Evolutionary conservation across 2,113 vertebrate genomes (phyloP), one percentile per base, ranked within the genome.

Genomic region (Anthoscopus minutus): DNA sequence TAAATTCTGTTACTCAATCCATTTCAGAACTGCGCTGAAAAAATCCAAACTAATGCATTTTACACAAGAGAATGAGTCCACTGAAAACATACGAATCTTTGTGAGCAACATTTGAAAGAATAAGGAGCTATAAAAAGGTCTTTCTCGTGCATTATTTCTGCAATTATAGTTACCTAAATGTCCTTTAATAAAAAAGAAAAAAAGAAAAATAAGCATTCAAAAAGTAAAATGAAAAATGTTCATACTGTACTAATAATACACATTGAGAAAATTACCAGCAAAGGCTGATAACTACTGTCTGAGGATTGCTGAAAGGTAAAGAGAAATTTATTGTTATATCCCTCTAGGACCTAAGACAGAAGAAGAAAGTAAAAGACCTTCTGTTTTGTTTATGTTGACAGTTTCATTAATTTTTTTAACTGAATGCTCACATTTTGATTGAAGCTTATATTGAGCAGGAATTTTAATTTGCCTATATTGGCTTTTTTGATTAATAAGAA

Each of bases 401-500:
- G 31, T 47, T 94, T 93, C 48, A 84, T 95, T 94, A 77, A 15
- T 50, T 77, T 88, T 86, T 94, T 73, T 3, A 79, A 86, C 61
- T 45, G 31, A 92, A 93, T 70, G 30, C 78, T 81, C 42, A 33
- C 13, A 40, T 79, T 94, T 66, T 92, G 53, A 92, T 61, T 94
- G 85, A 93, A 69, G 35, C 58, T 85, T 81, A 12, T 35, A 64
- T n/a, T 89, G 37, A 87, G 17, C 6, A 77, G 51, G 78, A 92
- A 82, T 80, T 92, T 89, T 94, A 93, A 93, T 85, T 92, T 90
- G 13, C 21, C 22, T 28, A 13, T 70, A 62, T 56, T 92, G 79
- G 56, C 38, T 88, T 88, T 95, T 76, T 33, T 31, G 62, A 53
- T 92, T 88, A 91, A 40, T 37, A 78, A 77, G 82, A 84, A 53